These are phyloP conservation scores for Melieria picta DNA, from an alignment of 2,888 invertebrate species.

Conservation along the genomic window DNA sequence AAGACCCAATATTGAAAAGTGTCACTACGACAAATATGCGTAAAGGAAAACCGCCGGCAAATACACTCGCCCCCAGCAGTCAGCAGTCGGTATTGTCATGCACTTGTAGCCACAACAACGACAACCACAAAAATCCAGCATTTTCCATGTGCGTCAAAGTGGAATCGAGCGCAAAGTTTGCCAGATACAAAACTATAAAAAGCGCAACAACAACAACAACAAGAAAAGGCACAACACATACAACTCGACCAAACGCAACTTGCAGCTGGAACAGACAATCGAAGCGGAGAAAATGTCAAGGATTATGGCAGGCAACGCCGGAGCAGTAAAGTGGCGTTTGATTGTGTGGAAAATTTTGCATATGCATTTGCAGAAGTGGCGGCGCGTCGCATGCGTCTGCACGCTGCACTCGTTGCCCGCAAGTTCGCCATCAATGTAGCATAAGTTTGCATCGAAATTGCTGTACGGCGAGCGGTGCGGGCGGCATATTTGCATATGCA, in stretches of 20 bases:
- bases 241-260: not conserved
- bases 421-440: too few relatives aligned
- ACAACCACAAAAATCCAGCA: too few relatives aligned
- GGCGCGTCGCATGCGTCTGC: not conserved
- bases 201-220: not conserved
- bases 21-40: too few relatives aligned
- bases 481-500: not conserved
- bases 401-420: not conserved
- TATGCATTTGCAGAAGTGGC: constrained; percentile 16
- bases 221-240: not conserved
- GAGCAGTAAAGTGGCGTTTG: constrained; percentile 28
- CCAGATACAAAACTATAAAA: not conserved
- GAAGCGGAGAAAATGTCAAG: constrained; percentile 1
- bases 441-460: too few relatives aligned
- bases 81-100: too few relatives aligned
- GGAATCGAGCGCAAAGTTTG: not conserved
- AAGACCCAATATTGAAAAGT: too few relatives aligned
- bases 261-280: not conserved
- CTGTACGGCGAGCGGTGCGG: too few relatives aligned
- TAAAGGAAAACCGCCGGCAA: too few relatives aligned
- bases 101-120: too few relatives aligned
- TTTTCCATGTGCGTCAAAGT: not conserved
- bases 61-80: too few relatives aligned
- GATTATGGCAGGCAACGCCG: constrained; percentile 11
- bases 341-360: constrained; percentile 34